Conservation (phyloP, 2,888 invertebrate species). For the Drosophila cyrtoloma region DNA sequence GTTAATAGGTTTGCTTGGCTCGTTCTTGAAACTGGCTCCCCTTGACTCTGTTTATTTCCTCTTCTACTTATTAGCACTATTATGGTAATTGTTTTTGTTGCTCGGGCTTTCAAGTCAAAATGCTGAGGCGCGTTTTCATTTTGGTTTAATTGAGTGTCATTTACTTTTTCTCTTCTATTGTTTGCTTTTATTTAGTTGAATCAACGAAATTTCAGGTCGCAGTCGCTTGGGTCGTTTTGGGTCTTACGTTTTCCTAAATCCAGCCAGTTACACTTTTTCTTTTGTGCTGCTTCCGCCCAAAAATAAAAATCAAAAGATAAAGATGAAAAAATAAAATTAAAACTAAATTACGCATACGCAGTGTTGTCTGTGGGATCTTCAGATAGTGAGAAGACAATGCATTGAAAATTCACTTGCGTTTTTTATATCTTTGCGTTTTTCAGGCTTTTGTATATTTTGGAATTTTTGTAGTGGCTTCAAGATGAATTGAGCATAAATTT, state of each 20-base stretch:
- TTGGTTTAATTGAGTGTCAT: constrained; percentile 46
- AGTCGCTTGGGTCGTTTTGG: constrained; percentile 1
- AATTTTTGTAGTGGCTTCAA: constrained; percentile 19
- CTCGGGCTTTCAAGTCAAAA: constrained; percentile 26
- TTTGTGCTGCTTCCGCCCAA: constrained; percentile 54
- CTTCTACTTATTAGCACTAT: constrained; percentile 60
- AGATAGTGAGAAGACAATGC: constrained; percentile 55
- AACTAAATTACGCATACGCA: constrained; percentile 64
- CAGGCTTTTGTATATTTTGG: constrained; percentile 24
- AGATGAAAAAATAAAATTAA: constrained; percentile 21
- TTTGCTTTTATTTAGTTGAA: constrained; percentile 57
- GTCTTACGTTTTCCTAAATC: constrained; percentile 14
- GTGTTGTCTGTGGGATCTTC: constrained; percentile 37
- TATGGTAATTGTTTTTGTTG: constrained; percentile 60
- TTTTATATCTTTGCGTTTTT: constrained; percentile 27
- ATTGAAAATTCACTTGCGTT: constrained; percentile 54
- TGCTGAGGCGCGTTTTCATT: constrained; percentile 41
- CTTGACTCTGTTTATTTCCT: constrained; percentile 21
- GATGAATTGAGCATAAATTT: constrained; percentile 49
- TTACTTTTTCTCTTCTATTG: constrained; percentile 36
- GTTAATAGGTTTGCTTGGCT: constrained; percentile 38
- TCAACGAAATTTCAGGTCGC: constrained; percentile 26
- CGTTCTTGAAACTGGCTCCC: constrained; percentile 11
- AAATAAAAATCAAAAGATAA: constrained; percentile 20
- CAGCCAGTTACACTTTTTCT: constrained; percentile 39